These are phyloP conservation scores for Drosophila bocqueti DNA, from an alignment of 1,140 invertebrate species.

Conservation along the genomic window DNA sequence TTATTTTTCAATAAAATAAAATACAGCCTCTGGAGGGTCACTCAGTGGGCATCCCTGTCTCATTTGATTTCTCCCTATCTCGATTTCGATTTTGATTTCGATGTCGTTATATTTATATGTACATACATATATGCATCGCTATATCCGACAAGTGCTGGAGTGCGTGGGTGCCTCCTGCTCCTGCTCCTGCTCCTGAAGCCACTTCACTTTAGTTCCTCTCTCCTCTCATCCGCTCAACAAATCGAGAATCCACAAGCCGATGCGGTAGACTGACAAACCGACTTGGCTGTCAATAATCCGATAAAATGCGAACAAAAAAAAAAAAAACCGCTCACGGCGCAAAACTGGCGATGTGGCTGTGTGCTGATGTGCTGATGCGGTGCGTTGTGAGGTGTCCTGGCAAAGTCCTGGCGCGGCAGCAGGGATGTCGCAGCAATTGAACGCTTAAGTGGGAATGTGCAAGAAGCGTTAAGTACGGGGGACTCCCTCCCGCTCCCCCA, in stretches of 20 bases:
- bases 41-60: background rate
- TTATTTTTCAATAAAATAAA: background rate
- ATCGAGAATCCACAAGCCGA: constrained; percentile 38
- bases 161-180: constrained; percentile 25
- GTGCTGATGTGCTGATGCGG: constrained; percentile 3
- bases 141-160: constrained; percentile 65
- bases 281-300: constrained; percentile 75
- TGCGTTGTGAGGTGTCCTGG: constrained; percentile 14
- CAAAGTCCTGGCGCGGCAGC: constrained; percentile 1
- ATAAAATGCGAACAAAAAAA: constrained; percentile 68
- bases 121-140: constrained; percentile 14
- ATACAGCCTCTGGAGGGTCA: background rate
- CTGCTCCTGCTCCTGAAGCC: constrained; percentile 14
- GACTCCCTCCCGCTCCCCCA: constrained; percentile 6
- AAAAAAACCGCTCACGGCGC: constrained; percentile 32
- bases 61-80: background rate
- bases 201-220: background rate
- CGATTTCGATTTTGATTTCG: background rate
- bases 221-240: background rate
- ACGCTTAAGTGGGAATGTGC: constrained; percentile 69
- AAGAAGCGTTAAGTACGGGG: constrained; percentile 63
- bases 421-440: constrained; percentile 60
- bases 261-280: constrained; percentile 51
- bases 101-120: background rate
- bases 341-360: background rate